Conservation (phyloP, 2,797 vertebrate genomes). For the Arremon brunneinucha region DNA sequence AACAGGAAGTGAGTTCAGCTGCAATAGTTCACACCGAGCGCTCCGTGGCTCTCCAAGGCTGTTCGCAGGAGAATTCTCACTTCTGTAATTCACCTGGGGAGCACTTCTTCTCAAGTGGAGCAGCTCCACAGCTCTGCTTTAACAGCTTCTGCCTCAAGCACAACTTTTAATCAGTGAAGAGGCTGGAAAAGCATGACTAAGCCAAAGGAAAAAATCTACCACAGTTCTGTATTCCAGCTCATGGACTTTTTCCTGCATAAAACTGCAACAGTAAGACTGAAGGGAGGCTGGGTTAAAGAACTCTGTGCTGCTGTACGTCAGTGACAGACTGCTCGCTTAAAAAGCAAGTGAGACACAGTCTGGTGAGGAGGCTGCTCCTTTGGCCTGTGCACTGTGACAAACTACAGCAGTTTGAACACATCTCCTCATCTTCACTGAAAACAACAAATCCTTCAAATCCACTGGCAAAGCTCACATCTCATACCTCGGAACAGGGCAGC, state of each 20-base stretch:
- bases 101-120: background rate
- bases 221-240: background rate
- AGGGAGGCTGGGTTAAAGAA: background rate
- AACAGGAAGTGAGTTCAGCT: slow-evolving; percentile 20
- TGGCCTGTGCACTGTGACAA: background rate
- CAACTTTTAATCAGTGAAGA: background rate
- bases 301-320: background rate
- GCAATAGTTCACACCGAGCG: background rate
- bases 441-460: background rate
- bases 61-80: fast-evolving
- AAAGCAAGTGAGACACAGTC: background rate
- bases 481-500: background rate
- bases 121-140: background rate
- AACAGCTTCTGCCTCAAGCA: background rate
- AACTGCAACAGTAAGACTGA: background rate
- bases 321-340: background rate
- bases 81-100: background rate
- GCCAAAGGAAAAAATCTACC: background rate
- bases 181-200: background rate
- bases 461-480: background rate
- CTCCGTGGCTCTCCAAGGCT: background rate
- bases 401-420: background rate
- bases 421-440: background rate
- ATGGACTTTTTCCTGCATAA: background rate
- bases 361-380: background rate